These are phyloP conservation scores for Manacus vitellinus DNA, from an alignment of 2,113 vertebrate species.

Conservation along the genomic window DNA sequence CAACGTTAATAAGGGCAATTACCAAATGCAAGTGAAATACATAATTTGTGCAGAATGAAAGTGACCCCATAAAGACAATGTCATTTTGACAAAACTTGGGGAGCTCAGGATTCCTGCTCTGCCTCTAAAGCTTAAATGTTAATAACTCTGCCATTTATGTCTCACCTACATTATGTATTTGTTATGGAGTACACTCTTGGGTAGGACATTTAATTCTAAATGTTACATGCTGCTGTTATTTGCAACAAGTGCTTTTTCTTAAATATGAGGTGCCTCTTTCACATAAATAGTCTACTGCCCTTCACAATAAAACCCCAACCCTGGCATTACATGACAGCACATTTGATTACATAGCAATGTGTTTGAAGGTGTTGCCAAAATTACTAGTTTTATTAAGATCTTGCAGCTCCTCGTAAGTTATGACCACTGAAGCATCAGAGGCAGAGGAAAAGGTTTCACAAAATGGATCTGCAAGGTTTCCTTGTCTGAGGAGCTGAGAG, in stretches of 20 bases:
- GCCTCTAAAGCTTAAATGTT: background rate
- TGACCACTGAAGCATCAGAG: background rate
- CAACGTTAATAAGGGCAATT: background rate
- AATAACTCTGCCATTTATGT: background rate
- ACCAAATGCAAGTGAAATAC: background rate
- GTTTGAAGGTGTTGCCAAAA: background rate
- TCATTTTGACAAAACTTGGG: background rate
- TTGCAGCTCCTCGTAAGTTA: background rate
- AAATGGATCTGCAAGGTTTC: background rate
- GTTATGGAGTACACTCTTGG: background rate
- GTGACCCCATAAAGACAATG: background rate
- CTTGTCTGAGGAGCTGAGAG: background rate
- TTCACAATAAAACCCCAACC: background rate
- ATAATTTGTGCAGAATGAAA: background rate
- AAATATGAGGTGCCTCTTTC: background rate
- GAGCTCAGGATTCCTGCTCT: background rate
- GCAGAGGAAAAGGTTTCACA: constrained; percentile 10
- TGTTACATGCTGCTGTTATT: background rate
- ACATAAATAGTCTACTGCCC: background rate
- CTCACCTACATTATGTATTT: background rate
- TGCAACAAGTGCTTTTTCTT: background rate
- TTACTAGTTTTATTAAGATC: background rate
- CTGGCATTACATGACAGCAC: background rate
- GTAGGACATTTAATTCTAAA: background rate
- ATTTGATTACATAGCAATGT: background rate